Evolutionary conservation across 2,113 vertebrate genomes (phyloP).

Genomic region (Sus scrofa): T2T-Sscrofa CM000814.6:55309501-55310000

Average conservation of each 20-base stretch:
- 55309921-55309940: neutral
- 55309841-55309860: neutral
- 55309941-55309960: neutral
- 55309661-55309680: neutral
- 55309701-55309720: neutral
- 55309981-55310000: neutral
- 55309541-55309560: too few species aligned
- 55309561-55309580: too few species aligned
- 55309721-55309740: neutral
- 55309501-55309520: too few species aligned
- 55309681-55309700: neutral
- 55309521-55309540: too few species aligned
- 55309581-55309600: too few species aligned
- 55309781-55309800: accelerated
- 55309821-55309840: neutral
- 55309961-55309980: neutral
- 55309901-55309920: neutral
- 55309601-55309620: neutral
- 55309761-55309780: neutral
- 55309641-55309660: neutral
- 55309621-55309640: neutral
- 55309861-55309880: neutral
- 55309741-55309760: neutral
- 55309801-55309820: neutral
- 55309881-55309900: neutral